Base-by-base conservation (phyloP, 2,888 invertebrate species). In the Lordiphosa andalusiaca region DNA sequence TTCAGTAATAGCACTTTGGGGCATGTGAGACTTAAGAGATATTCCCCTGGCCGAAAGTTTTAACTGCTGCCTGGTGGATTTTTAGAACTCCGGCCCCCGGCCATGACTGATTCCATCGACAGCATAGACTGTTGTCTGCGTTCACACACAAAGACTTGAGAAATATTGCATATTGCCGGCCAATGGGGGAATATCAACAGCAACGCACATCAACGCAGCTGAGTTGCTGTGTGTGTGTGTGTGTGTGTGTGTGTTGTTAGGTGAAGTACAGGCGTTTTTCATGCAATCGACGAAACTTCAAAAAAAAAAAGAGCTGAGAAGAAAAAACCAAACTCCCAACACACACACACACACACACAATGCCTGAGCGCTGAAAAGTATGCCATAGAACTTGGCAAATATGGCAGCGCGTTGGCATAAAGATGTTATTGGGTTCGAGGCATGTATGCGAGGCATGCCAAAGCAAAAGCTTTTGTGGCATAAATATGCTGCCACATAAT, bases 1-100 rank as follows among this genome's bases (percentile, higher is more conserved):
- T 84, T 84, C 68, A 71, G 80, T 80, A 80, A 80, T 78, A 82
- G 78, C 75, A 78, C 80, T 82, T 82, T 47, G 66, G 80, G 84
- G 84, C 83, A 71, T 74, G 63, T 60, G 84, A 71, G 73, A 81
- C 65, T 38, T 42, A 49, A 41, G 53, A 52, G 63, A 63, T 60
- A 64, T 62, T 63, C 69, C 65, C 69, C 69, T 62, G 68, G 69
- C 77, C 68, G 44, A 68, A 77, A 77, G 61, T 77, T 83, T 76
- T 71, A 84, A 77, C 71, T 73, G 82, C 74, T 63, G 74, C 68
- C 77, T 65, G 69, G 74, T 72, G 72, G 70, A 70, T 74, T 77
- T 82, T 72, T 68, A 81, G 74, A 69, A 76, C 67, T 69, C 21
- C 42, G 10, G 52, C 21, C 6, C 42, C 61, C 44, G 58, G 50